Evolutionary conservation across 2,888 invertebrate species (phyloP), one percentile per base, ranked within the genome.

Genomic region (Stenodema calcarata): DNA sequence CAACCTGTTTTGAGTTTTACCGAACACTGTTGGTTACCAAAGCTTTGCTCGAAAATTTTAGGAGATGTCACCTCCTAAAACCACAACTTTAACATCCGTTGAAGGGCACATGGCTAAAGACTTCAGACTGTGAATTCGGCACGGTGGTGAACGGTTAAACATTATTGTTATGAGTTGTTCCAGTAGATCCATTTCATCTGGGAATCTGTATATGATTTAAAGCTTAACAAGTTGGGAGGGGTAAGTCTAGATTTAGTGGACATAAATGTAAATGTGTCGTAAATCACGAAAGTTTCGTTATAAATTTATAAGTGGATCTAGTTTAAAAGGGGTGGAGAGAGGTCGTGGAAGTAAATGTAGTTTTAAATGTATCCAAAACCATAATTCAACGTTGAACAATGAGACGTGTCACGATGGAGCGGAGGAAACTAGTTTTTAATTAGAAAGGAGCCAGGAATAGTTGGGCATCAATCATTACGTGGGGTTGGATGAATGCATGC

Each of bases 381-480:
- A 86, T 86, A 86, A 86, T 78, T 86, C 86, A 86, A 76, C 47
- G 7, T 12, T 30, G 78, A 54, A 86, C 86, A 86, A 86, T 62
- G 75, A 41, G 44, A n/a, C 14, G 30, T 47, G 86, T 81, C 86
- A 62, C 18, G 83, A 44, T 73, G 73, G 54, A 73, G 18, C 84
- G 47, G 78, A 75, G 83, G 73, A 87, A 87, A 87, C 87, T 87
- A 87, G 87, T 87, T 87, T 87, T 87, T 87, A 87, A 87, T 87
- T 87, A 87, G 87, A 73, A 83, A 84, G 84, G 84, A 73, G 41
- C 27, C 81, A 73, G 73, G 73, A 70, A 87, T 87, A 87, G 87
- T 87, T 69, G 87, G 75, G 47, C 87, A 87, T 87, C 87, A 83
- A 87, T 87, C 87, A 87, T 87, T 73, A 42, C 12, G 30, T 69